Base-by-base conservation (phyloP, 1,140 invertebrate species). In the Scaptomyza graminum region DNA sequence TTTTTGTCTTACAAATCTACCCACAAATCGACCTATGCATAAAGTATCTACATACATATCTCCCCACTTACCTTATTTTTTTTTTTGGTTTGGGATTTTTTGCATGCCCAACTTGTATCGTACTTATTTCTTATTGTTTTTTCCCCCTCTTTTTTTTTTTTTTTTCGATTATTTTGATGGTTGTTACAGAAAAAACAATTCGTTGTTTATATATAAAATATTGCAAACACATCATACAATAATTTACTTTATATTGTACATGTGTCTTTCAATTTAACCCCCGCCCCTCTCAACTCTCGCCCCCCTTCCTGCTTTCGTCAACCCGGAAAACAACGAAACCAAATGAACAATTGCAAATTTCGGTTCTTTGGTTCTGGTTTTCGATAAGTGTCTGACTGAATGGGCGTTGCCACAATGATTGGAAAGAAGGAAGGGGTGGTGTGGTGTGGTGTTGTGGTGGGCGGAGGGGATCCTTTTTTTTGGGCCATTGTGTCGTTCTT, bases 201-300 rank as follows among this genome's bases (percentile, higher is more conserved):
- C 52, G 54, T 55, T 59, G 74, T 76, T 76, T 76, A 76, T 76
- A 76, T 76, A 76, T 77, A 77, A 44, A 77, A 77, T 55, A 83
- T 70, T 78, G 79, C 78, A 81, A 65, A 76, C 78, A 68, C 78
- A 80, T 80, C 77, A 77, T 51, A 81, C 74, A 81, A 62, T 68
- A 47, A 74, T 77, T 74, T 83, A 83, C 60, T 74, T 75, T 56
- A 50, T 57, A 65, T 83, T 67, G 55, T 72, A 72, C 69, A 72
- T 67, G 50, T 73, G 69, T 73, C 64, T 67, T 72, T 54, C 51
- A 39, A 12, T 0, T 22, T 7, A 3, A 8, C 41, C 55, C 9
- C 12, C 9, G 34, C 22, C 44, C 16, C 15, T 16, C 1, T n/a
- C 12, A 41, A 37, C 11, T 37, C 28, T 41, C 34, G 43, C 15